These are phyloP conservation scores for Sitta europaea DNA, from an alignment of 2,113 vertebrate species.

Conservation along the genomic window DNA sequence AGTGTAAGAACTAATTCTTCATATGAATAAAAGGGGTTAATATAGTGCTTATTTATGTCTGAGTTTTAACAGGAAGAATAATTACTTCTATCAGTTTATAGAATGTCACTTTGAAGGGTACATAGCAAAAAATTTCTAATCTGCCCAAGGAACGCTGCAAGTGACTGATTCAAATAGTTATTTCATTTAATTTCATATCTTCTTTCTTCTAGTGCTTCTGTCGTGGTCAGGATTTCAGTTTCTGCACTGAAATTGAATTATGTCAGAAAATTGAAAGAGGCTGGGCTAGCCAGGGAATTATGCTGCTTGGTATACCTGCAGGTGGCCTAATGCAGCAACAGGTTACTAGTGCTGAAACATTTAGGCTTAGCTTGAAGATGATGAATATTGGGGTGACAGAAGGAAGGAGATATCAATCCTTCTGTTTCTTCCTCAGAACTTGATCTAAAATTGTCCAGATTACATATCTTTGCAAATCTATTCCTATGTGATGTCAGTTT, in stretches of 20 bases:
- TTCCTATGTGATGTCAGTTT: not conserved
- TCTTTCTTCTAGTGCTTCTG: not conserved
- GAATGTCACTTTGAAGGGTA: not conserved
- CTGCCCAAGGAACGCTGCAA: not conserved
- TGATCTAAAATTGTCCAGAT: not conserved
- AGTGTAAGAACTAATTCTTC: not conserved
- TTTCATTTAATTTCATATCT: not conserved
- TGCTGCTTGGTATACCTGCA: not conserved
- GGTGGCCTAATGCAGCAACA: not conserved
- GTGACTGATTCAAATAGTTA: not conserved
- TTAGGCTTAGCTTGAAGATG: accelerated
- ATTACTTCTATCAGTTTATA: not conserved
- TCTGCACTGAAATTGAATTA: not conserved
- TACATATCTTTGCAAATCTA: not conserved
- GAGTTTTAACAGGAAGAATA: not conserved
- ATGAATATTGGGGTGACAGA: not conserved
- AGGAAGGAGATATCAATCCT: not conserved
- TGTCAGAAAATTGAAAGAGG: not conserved
- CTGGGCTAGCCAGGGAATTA: not conserved
- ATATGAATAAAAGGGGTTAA: not conserved
- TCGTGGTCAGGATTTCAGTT: not conserved
- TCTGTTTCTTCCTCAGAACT: not conserved
- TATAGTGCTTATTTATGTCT: not conserved
- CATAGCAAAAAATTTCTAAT: not conserved
- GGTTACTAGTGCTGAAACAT: not conserved